Evolutionary conservation across 2,797 vertebrate species (phyloP), one percentile per base, ranked within the genome.

Genomic region (Mormyrops boulengeri): DNA sequence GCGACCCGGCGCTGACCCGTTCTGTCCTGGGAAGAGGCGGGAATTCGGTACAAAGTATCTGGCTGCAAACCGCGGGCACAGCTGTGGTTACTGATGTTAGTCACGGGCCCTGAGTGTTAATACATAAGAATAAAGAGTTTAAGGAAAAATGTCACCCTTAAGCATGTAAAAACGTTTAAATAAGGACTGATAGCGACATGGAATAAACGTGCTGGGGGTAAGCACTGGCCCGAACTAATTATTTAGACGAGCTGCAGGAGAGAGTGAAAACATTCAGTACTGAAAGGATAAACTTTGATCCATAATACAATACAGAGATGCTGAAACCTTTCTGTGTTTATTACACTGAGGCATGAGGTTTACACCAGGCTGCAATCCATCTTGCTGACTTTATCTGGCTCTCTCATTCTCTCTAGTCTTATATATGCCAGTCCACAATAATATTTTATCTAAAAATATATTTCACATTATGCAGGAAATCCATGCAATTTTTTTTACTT

Each of bases 1-100:
- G 91, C 91, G 91, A 93, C 92, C 93, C 89, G 85, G 88, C 89
- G 82, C 89, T 93, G 93, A 93, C 93, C 92, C 89, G 90, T 88
- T 90, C 89, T 89, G 88, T 91, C 92, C 91, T 93, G 92, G 92
- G 91, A 93, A 93, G 91, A 88, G 69, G 85, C 69, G 87, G 89
- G 88, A 92, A 90, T 92, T 92, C 82, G 90, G 87, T 90, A 91
- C 88, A 82, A 89, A 89, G 90, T 89, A 88, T 90, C 92, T 93
- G 92, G 92, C 92, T 57, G 87, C 91, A 90, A 90, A 91, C 89
- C 88, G 84, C 89, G 89, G 92, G 90, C 90, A 91, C 22, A 88
- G 90, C 88, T 88, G 90, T 87, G 88, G 88, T 90, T 85, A 88
- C 53, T 80, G 47, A 26, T 85, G 89, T 85, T 91, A 86, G 84